phyloP scores from a whole-genome alignment of 1,140 invertebrate species.

The Tenebrio molitor region DNA sequence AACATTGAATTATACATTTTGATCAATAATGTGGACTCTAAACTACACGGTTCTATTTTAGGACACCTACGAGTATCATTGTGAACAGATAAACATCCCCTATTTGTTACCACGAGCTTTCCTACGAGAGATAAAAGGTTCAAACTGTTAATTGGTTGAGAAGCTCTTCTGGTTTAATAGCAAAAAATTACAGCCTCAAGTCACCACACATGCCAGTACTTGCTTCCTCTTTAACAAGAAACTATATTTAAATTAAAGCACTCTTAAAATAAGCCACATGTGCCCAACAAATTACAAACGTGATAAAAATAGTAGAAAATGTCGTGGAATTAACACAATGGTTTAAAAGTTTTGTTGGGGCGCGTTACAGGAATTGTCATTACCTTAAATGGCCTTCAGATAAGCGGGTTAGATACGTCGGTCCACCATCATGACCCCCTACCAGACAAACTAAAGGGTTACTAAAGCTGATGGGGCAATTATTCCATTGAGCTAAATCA shows the following conservation, averaged over 20 bases:
- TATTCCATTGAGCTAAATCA: conserved; percentile 52
- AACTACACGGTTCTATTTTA: conserved; percentile 27
- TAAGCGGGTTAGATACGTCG: conserved; percentile 6
- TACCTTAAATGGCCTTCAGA: conserved; percentile 33
- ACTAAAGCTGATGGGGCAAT: conserved; percentile 41
- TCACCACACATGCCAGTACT: conserved; percentile 19
- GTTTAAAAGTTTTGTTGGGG: neutral
- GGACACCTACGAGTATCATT: neutral
- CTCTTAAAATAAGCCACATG: conserved; percentile 39
- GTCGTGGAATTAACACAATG: neutral
- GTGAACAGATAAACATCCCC: conserved; percentile 21
- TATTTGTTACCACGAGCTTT: neutral
- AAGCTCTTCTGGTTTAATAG: conserved; percentile 3
- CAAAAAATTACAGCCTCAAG: conserved; percentile 3
- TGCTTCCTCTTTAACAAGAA: conserved; percentile 17
- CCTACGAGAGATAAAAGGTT: conserved; percentile 7
- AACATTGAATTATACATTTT: neutral
- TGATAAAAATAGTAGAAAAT: conserved; percentile 33
- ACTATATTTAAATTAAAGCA: conserved; percentile 28
- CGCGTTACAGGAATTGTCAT: neutral
- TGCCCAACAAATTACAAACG: conserved; percentile 33
- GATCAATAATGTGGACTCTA: neutral
- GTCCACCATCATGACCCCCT: conserved; percentile 31
- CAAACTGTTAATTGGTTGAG: conserved; percentile 28
- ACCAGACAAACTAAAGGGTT: conserved; percentile 31